Base-by-base conservation (phyloP, 2,888 invertebrate species). In the Podabrus alpinus region DNA sequence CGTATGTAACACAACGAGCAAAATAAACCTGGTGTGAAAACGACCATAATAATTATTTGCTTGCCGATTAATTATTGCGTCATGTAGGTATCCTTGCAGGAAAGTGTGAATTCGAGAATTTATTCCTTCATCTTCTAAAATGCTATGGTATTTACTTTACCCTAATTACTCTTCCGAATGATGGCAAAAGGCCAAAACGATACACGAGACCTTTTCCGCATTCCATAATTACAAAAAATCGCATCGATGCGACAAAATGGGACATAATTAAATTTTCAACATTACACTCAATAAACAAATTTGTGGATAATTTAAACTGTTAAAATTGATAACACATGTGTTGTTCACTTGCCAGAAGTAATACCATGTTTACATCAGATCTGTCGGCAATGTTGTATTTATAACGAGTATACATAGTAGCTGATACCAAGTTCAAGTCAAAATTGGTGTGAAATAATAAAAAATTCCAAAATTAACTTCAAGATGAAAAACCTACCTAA, bases 321-420 rank as follows among this genome's bases (percentile, higher is more conserved):
- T 71, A 19, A 66, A 75, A 68, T 59, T 75, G 61, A 72, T 59
- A 73, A 74, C 71, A 75, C 74, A 75, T 75, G 71, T 75, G 74
- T 21, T 71, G 71, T 60, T 66, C 66, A 66, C 59, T 66, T 66
- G 71, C 71, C 71, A 71, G 66, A 66, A 67, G 66, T 67, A 62
- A 19, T 15, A 69, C 25, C 59, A 15, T 73, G 73, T 74, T 74
- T 70, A 74, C 60, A 74, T 45, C 15, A 29, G 61, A 73, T 60
- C 68, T 66, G 61, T 74, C 74, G 19, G 66, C 74, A 45, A 16
- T 68, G 13, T n/a, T 16, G 68, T 68, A 45, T 68, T 68, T 68
- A 45, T 45, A 45, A 68, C 45, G 29, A 68, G 45, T 45, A 68
- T 68, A 29, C 17, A 17, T 59, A 59, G 13, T 59, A 59, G 17